Evolutionary conservation across 2,797 vertebrate genomes (phyloP), one percentile per base, ranked within the genome.

Genomic region (Falco naumanni): DNA sequence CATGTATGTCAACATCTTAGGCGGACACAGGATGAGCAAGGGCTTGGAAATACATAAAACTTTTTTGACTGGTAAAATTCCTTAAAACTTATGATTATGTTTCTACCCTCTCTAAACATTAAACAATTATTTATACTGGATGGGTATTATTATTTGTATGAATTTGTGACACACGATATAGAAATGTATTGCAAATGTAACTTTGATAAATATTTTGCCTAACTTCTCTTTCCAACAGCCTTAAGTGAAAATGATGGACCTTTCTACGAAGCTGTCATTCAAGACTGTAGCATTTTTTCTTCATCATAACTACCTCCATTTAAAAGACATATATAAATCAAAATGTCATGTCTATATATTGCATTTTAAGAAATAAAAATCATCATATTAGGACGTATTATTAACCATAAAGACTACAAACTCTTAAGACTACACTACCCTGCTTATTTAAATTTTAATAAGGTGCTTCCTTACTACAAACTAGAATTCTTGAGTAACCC

Each of bases 401-500:
- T 28, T 71, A 87, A 50, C 64, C 63, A 37, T 34, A 83, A 76
- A 79, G 43, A 80, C 41, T n/a, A 68, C 8, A 76, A 45, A 79
- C 24, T 78, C 78, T 41, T 85, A 76, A 14, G n/a, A 63, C 53
- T 43, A 56, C 39, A 54, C 29, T 61, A 74, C 34, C 61, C 59
- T 22, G 37, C 25, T 92, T 45, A 87, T 56, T 96, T 92, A 87
- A 93, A 89, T 80, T 91, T 96, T 87, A 77, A 78, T 76, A 78
- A 76, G 45, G 48, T 71, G 45, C 61, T 93, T 92, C 81, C 84
- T 94, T 93, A 87, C 60, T 29, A 71, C 83, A 96, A 87, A 96
- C 94, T 86, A 91, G 81, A 94, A 95, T 95, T 90, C 95, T 84
- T 59, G 48, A 91, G 45, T 56, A 92, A 87, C 53, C 70, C 84